Evolutionary conservation across 2,888 invertebrate genomes (phyloP).

Genomic region (Dorcus parallelipipedus): DNA sequence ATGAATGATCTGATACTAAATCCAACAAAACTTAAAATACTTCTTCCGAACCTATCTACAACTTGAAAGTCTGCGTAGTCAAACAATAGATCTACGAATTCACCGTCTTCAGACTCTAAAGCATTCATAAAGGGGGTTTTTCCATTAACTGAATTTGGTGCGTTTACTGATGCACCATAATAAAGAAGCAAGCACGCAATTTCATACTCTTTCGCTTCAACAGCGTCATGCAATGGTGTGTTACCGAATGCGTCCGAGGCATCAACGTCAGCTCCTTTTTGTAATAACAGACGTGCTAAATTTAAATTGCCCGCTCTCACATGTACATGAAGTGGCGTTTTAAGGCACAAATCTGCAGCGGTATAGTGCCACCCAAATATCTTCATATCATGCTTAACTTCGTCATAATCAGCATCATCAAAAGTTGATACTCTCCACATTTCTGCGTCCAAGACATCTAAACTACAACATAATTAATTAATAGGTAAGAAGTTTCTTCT

Average conservation of each 20-base stretch:
- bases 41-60: background rate
- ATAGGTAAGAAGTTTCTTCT: too few relatives aligned
- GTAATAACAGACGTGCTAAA: background rate
- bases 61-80: background rate
- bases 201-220: background rate
- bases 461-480: too few relatives aligned
- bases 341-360: too few relatives aligned
- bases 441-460: too few relatives aligned
- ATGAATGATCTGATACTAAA: background rate
- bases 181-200: background rate
- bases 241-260: background rate
- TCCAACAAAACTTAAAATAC: background rate
- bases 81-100: background rate
- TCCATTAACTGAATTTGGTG: background rate
- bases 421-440: too few relatives aligned
- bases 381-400: too few relatives aligned
- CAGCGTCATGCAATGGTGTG: background rate
- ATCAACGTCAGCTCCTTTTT: conserved; percentile 1
- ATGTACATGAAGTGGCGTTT: too few relatives aligned
- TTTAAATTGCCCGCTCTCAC: too few relatives aligned
- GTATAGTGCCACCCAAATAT: too few relatives aligned
- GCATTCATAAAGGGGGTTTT: background rate
- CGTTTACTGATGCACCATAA: conserved; percentile 3
- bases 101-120: background rate
- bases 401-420: too few relatives aligned